Base-by-base conservation (phyloP, 2,113 vertebrate species). In the Campylomormyrus tamandua region DNA sequence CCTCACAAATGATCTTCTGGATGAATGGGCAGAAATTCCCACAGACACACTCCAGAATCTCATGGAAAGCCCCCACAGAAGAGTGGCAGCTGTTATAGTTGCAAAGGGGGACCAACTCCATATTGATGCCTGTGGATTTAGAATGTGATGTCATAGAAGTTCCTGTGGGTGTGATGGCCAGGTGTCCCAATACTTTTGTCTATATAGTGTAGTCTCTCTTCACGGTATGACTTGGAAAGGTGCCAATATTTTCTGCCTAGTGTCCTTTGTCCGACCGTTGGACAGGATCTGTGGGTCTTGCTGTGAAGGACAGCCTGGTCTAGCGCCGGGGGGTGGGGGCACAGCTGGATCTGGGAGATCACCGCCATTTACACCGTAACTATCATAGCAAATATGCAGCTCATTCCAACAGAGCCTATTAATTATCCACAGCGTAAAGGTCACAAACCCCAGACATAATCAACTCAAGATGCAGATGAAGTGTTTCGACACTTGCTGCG, bases 341-440 rank as follows among this genome's bases (percentile, higher is more conserved):
- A 13, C 39, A 17, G 6, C 17, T 19, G 35, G 6, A 42, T 42
- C 35, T 0, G 35, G 35, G 74, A 80, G 4, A 74, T 42, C 31
- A 42, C 13, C 27, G 27, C n/a, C 35, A 80, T 39, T 80, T 80
- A 80, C 74, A 42, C 11, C n/a, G 1, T 42, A 19, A 80, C 62
- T 80, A 80, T 80, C 31, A 19, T 19, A 39, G 35, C 31, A 39
- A 80, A 80, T 80, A 42, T 42, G 74, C 31, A 80, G 74, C n/a
- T 15, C 31, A 80, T 80, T 80, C 74, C 35, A 42, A 15, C 13
- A 42, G 13, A 80, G 17, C 35, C 74, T 80, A 80, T 80, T 35
- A 80, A 80, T 80, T 80, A 80, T 80, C 31, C 74, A 39, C 39
- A 80, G 31, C 74, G n/a, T 80, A 80, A 80, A 80, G 74, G 74